phyloP scores from a whole-genome alignment of 2,797 vertebrate genomes.

The Melanotaenia nigrans region DNA sequence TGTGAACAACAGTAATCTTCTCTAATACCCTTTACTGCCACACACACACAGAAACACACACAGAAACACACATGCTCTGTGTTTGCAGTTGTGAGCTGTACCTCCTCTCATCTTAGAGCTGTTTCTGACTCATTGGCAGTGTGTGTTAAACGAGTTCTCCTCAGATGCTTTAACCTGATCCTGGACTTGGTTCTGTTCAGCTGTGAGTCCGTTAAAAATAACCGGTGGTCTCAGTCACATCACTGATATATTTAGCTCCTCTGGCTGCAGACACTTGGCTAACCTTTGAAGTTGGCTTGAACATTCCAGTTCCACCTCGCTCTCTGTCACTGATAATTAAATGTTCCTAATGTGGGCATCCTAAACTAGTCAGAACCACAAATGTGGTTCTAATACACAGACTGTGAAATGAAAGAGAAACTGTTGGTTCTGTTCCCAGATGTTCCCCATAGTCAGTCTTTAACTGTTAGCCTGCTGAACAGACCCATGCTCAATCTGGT shows the following conservation, averaged over 20 bases:
- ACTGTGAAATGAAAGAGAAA: too few species aligned
- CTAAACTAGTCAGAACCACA: background rate
- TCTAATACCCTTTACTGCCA: slow-evolving; percentile 50
- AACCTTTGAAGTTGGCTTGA: too few species aligned
- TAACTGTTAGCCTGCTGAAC: too few species aligned
- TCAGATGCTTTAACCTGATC: too few species aligned
- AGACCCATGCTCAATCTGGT: background rate
- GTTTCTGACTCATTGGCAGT: too few species aligned
- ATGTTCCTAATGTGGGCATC: too few species aligned
- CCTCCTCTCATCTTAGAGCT: background rate
- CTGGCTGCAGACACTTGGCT: background rate
- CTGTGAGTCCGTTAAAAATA: slow-evolving; percentile 15
- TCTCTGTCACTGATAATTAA: too few species aligned
- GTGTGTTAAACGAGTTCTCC: too few species aligned
- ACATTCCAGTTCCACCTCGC: too few species aligned
- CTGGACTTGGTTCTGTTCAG: background rate
- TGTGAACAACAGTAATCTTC: slow-evolving; percentile 63
- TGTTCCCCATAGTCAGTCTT: background rate
- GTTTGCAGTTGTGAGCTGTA: background rate
- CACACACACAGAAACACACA: slow-evolving; percentile 39
- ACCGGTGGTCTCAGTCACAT: background rate
- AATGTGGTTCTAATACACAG: background rate
- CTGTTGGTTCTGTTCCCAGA: too few species aligned
- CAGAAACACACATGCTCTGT: slow-evolving; percentile 24
- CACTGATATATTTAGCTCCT: slow-evolving; percentile 11